Evolutionary conservation across 1,140 invertebrate genomes (phyloP).

Genomic region (Platorchestia sp.): DNA sequence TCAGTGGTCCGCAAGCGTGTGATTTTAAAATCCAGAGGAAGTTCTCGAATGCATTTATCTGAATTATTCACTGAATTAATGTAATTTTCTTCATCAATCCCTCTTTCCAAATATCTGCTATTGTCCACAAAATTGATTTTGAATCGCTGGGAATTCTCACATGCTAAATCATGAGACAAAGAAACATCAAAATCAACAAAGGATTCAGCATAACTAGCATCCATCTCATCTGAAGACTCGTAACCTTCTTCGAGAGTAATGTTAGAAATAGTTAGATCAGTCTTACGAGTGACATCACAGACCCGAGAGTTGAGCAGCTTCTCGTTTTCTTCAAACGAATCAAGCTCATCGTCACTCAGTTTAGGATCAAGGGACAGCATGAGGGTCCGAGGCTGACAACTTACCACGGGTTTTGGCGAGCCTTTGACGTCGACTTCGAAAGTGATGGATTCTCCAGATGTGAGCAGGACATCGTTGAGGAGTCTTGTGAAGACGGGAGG

Average conservation of each 20-base stretch:
- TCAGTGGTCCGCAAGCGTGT: neutral
- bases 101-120: neutral
- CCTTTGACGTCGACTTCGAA: slow-evolving; percentile 82
- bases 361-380: slow-evolving; percentile 11
- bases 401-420: slow-evolving; percentile 81
- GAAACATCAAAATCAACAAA: slow-evolving; percentile 30
- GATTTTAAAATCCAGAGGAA: neutral
- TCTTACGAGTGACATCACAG: neutral
- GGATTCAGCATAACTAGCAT: neutral
- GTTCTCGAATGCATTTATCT: neutral
- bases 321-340: slow-evolving; percentile 30
- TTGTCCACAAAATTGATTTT: slow-evolving; percentile 44
- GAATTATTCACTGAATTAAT: neutral
- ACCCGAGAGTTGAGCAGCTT: neutral
- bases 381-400: slow-evolving; percentile 48
- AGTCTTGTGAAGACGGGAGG: slow-evolving; percentile 79
- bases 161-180: neutral
- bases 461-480: slow-evolving; percentile 75
- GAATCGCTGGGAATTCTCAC: neutral
- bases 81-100: neutral
- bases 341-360: slow-evolving; percentile 54
- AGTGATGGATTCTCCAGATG: slow-evolving; percentile 75
- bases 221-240: slow-evolving; percentile 36
- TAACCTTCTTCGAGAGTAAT: slow-evolving; percentile 31
- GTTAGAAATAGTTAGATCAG: slow-evolving; percentile 4